Percentiles rank a stretch among this genome's conserved stretches.
Evolutionary conservation across 1,140 invertebrate species (phyloP).

Genomic region (Scaptodrosophila lebanonensis): DNA sequence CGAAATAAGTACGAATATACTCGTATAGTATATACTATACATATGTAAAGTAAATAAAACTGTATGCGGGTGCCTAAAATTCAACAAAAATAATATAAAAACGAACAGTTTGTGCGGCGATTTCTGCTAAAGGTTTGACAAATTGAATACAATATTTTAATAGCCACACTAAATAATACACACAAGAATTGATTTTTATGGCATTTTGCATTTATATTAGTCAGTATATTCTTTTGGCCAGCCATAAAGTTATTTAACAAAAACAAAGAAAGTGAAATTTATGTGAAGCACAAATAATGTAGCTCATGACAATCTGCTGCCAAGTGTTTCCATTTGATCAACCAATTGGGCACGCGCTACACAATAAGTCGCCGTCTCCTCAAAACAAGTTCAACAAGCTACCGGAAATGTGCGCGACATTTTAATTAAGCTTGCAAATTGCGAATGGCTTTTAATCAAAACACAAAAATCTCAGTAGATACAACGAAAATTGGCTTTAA

Average conservation of each 20-base stretch:
- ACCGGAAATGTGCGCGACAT: conserved; percentile 70
- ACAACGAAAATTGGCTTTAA: conserved; percentile 5
- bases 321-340: neutral
- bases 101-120: too few species aligned
- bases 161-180: neutral
- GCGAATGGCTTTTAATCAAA: conserved; percentile 60
- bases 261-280: neutral
- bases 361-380: neutral
- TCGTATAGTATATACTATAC: too few species aligned
- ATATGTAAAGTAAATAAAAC: too few species aligned
- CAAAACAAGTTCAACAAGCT: conserved; percentile 12
- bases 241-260: conserved; percentile 8
- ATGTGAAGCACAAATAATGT: neutral
- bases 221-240: neutral
- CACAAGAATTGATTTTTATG: too few species aligned
- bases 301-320: neutral
- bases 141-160: too few species aligned
- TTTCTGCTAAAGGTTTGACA: too few species aligned
- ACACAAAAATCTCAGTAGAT: conserved; percentile 33
- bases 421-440: conserved; percentile 68
- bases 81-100: too few species aligned
- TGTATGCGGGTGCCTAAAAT: too few species aligned
- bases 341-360: conserved; percentile 46
- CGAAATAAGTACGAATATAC: too few species aligned
- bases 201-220: neutral